phyloP scores from a whole-genome alignment of 2,797 vertebrate genomes.

The Acridotheres tristis region DNA sequence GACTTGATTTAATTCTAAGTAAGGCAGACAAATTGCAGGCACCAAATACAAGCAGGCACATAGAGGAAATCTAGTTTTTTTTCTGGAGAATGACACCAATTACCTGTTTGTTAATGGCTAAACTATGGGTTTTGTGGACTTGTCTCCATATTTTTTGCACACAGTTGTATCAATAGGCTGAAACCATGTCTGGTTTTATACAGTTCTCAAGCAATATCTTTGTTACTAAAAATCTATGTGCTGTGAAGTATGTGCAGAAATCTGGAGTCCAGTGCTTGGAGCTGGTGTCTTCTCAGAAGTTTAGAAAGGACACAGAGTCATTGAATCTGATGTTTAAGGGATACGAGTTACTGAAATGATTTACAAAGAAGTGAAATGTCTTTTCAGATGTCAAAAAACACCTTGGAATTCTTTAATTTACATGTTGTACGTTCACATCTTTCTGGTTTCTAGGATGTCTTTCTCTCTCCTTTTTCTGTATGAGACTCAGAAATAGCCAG shows the following conservation, averaged over 20 bases:
- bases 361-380: neutral
- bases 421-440: neutral
- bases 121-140: neutral
- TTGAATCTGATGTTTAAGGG: neutral
- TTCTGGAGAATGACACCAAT: neutral
- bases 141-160: neutral
- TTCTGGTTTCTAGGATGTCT: neutral
- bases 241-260: neutral
- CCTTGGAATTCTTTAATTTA: neutral
- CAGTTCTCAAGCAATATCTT: neutral
- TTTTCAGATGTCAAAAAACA: neutral
- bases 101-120: neutral
- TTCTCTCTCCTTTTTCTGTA: neutral
- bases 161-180: neutral
- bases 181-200: neutral
- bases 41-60: neutral
- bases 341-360: neutral
- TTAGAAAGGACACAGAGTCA: neutral
- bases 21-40: slow-evolving; percentile 11
- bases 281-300: neutral
- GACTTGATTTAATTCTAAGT: slow-evolving; percentile 29
- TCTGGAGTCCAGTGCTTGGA: neutral
- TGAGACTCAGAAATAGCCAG: neutral
- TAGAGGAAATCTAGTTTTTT: neutral
- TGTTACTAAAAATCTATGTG: neutral